Conservation (phyloP, 2,888 invertebrate species). For the Caenorhabditis virilis region DNA sequence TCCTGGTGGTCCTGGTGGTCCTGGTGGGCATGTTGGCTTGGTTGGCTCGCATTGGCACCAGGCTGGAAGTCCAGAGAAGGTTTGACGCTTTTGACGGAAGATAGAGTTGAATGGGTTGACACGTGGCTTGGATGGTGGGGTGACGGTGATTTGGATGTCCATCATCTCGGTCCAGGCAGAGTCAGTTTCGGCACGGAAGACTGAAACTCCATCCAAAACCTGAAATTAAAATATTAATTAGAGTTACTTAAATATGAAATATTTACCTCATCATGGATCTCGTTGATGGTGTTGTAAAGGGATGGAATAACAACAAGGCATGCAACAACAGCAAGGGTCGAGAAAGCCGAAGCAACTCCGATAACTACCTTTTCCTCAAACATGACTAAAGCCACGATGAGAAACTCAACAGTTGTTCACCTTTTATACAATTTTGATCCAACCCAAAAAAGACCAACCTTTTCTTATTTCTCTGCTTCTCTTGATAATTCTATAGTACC, state of each 20-base stretch:
- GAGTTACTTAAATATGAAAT: neutral
- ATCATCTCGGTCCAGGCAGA: conserved; percentile 64
- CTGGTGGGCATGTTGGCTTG: conserved; percentile 58
- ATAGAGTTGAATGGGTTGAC: conserved; percentile 58
- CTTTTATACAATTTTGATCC: too few relatives aligned
- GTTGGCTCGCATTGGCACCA: conserved; percentile 65
- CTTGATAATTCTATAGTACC: too few relatives aligned
- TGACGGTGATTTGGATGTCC: conserved; percentile 64
- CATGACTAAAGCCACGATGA: conserved; percentile 39
- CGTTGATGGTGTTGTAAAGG: conserved; percentile 61
- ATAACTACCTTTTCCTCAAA: conserved; percentile 52
- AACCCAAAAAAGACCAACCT: too few relatives aligned
- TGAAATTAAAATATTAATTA: conserved; percentile 1
- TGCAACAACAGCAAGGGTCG: conserved; percentile 55
- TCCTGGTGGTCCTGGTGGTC: conserved; percentile 56
- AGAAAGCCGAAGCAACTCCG: conserved; percentile 44
- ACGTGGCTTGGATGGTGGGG: conserved; percentile 61
- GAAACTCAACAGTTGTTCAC: too few relatives aligned
- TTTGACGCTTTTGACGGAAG: conserved; percentile 63
- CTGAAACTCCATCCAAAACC: conserved; percentile 55
- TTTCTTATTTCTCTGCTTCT: too few relatives aligned
- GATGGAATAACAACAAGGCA: conserved; percentile 59
- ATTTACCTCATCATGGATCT: conserved; percentile 52
- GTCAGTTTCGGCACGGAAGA: conserved; percentile 65
- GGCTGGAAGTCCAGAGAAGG: conserved; percentile 59